Evolutionary conservation across 2,888 invertebrate genomes (phyloP), one percentile per base, ranked within the genome.

Genomic region (Chydorus sphaericus): DNA sequence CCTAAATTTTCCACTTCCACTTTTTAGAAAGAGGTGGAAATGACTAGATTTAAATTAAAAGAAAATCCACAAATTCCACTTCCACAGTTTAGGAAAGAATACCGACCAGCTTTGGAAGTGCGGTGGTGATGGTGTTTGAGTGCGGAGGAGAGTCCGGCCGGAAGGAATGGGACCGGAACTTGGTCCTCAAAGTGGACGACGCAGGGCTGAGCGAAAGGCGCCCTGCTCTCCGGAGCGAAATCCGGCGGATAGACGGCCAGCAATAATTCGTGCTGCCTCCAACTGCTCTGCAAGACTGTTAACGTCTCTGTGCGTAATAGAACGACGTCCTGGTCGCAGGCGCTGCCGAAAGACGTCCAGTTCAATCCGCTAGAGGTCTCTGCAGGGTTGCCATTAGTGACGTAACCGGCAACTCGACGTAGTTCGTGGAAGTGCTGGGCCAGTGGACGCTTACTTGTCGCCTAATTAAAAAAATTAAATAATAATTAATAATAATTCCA

Each of bases 341-440:
- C 14, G 28, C 28, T 28, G 23, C 18, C 44, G 26, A 44, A 44
- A 4, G 28, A 23, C 26, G 23, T 44, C 44, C 44, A 44, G 26
- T 44, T 44, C 44, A 44, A 44, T 26, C 28, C 44, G 23, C 28
- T 23, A 44, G 26, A 26, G 26, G 23, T 44, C n/a, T n/a, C n/a
- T n/a, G n/a, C n/a, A n/a, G n/a, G n/a, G n/a, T n/a, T n/a, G n/a
- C n/a, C n/a, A n/a, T n/a, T n/a, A n/a, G n/a, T n/a, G n/a, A n/a
- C n/a, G n/a, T n/a, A n/a, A n/a, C n/a, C n/a, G n/a, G n/a, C n/a
- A 28, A 44, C 44, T 23, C 44, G 44, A 44, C 44, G 44, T 28
- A 44, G 28, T 28, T 44, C 44, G 44, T 44, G 44, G 28, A 44
- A 44, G 44, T 44, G 44, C 26, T 23, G 44, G 26, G 44, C 44